A percentile compares a stretch with the other conserved stretches of the same genome.
phyloP scores from a whole-genome alignment of 1,140 invertebrate genomes.

The Arctopsyche grandis region DNA sequence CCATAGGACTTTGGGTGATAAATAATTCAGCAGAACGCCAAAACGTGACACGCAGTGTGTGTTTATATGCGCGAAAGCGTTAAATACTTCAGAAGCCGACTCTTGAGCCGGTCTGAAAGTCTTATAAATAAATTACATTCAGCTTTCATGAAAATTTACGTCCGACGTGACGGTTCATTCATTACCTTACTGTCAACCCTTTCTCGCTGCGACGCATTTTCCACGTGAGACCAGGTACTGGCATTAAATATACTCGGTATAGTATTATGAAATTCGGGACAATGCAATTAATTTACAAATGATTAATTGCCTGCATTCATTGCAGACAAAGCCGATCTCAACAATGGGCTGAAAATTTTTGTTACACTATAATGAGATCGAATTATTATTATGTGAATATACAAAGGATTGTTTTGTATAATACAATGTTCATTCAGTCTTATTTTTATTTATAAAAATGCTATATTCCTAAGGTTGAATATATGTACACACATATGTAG shows the following conservation, averaged over 20 bases:
- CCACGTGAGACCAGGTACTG: background rate
- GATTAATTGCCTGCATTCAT: too few species aligned
- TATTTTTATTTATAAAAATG: too few species aligned
- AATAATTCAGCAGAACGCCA: background rate
- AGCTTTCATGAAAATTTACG: constrained; percentile 47
- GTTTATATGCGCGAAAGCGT: constrained; percentile 9
- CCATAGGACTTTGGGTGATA: background rate
- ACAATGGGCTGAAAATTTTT: too few species aligned
- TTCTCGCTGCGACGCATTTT: background rate
- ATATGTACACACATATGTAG: too few species aligned
- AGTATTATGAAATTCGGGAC: background rate
- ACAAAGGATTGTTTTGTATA: too few species aligned
- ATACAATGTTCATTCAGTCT: too few species aligned
- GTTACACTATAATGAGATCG: too few species aligned
- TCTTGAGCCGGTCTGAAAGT: constrained; percentile 37
- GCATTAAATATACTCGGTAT: background rate
- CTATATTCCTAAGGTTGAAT: too few species aligned
- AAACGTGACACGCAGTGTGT: background rate
- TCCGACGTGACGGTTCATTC: constrained; percentile 19
- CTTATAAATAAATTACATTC: constrained; percentile 52
- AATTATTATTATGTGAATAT: too few species aligned
- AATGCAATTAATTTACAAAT: background rate
- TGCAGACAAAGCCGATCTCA: too few species aligned
- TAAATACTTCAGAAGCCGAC: constrained; percentile 16
- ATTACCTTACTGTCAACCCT: background rate